Evolutionary conservation across 1,140 invertebrate genomes (phyloP).

Genomic region (Ylistrum balloti): DNA sequence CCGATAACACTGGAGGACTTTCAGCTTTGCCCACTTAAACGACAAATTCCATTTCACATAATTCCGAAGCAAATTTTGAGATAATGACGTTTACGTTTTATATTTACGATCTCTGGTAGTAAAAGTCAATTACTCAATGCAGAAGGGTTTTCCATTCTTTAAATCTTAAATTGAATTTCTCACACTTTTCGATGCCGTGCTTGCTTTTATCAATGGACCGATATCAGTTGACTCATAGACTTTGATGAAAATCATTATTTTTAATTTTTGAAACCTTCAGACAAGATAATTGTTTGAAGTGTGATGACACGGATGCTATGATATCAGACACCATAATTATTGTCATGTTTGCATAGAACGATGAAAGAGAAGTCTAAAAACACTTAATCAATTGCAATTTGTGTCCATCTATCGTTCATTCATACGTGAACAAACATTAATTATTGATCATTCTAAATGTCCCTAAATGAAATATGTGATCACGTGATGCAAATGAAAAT

Average conservation of each 20-base stretch:
- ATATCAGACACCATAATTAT: not conserved
- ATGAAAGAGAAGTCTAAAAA: not conserved
- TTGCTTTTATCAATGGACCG: not conserved
- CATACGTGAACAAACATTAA: conserved; percentile 11
- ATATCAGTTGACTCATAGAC: not conserved
- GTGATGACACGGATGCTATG: not conserved
- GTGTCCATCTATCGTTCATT: not conserved
- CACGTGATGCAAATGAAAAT: not conserved
- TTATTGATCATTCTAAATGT: not conserved
- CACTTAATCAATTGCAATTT: conserved; percentile 29
- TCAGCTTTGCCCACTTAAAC: not conserved
- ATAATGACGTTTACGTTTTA: not conserved
- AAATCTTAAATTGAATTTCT: conserved; percentile 14
- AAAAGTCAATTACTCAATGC: conserved; percentile 29
- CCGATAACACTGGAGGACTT: conserved; percentile 4
- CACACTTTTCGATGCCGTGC: not conserved
- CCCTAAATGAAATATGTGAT: not conserved
- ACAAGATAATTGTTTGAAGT: conserved; percentile 12
- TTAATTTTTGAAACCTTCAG: conserved; percentile 14
- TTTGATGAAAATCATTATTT: conserved; percentile 29
- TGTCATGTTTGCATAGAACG: conserved; percentile 32
- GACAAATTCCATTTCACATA: not conserved
- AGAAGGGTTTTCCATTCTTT: not conserved
- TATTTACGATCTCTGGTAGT: not conserved
- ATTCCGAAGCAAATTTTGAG: not conserved